These are phyloP conservation scores for Rutilus rutilus DNA, from an alignment of 2,113 vertebrate species.

Conservation along the genomic window DNA sequence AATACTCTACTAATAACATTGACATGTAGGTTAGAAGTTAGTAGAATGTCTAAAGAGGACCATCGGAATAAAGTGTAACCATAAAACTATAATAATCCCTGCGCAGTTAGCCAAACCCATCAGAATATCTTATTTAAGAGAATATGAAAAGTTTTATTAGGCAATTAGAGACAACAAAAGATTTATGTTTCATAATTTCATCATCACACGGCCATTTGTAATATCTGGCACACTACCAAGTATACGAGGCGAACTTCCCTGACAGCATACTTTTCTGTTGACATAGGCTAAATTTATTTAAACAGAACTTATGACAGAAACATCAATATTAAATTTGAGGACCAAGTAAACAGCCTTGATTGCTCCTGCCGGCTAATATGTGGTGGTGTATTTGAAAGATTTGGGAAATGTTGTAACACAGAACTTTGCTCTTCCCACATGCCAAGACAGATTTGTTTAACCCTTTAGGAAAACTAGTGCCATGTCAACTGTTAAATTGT, in stretches of 20 bases:
- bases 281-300: not conserved
- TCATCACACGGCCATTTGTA: not conserved
- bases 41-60: too few relatives aligned
- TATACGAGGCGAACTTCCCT: not conserved
- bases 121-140: not conserved
- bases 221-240: not conserved
- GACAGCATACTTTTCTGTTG: not conserved
- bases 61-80: too few relatives aligned
- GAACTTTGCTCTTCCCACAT: conserved; percentile 34
- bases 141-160: not conserved
- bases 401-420: not conserved
- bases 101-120: too few relatives aligned
- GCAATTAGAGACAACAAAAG: not conserved
- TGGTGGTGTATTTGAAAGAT: not conserved
- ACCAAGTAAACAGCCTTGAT: not conserved
- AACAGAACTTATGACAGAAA: not conserved
- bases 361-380: not conserved
- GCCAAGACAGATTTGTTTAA: conserved; percentile 10
- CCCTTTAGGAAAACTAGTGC: conserved; percentile 8
- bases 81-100: too few relatives aligned
- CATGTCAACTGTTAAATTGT: not conserved
- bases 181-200: not conserved
- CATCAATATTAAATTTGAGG: not conserved
- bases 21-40: too few relatives aligned
- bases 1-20: too few relatives aligned